Percentiles rank a stretch among this genome's conserved stretches.
These are phyloP conservation scores for Lysiphlebus fabarum DNA, from an alignment of 1,140 invertebrate species.

Conservation along the genomic window DNA sequence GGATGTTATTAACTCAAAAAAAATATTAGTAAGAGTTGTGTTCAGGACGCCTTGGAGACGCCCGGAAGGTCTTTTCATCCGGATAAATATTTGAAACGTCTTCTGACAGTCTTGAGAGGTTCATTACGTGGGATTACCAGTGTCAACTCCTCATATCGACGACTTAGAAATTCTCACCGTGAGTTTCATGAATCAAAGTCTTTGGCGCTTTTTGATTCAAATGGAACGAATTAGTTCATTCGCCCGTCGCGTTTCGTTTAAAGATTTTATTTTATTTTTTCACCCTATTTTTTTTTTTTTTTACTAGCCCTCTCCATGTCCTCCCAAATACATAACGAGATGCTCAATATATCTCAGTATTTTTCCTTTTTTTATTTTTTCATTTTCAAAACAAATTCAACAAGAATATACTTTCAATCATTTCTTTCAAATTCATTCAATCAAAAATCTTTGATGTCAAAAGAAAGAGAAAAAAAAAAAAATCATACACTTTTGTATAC, in stretches of 20 bases:
- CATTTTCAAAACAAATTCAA: too few relatives aligned
- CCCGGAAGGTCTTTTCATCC: slow-evolving; percentile 24
- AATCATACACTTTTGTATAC: too few relatives aligned
- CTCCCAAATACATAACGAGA: too few relatives aligned
- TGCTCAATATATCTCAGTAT: too few relatives aligned
- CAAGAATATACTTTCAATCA: too few relatives aligned
- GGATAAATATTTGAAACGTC: slow-evolving; percentile 30
- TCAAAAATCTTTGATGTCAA: too few relatives aligned
- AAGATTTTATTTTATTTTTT: too few relatives aligned
- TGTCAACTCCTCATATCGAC: slow-evolving; percentile 27
- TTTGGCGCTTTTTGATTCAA: slow-evolving; percentile 23
- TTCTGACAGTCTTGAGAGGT: slow-evolving; percentile 30
- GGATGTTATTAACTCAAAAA: slow-evolving; percentile 26
- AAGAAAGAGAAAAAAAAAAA: too few relatives aligned
- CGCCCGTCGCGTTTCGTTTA: not conserved
- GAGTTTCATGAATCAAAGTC: slow-evolving; percentile 25
- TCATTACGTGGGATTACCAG: slow-evolving; percentile 32
- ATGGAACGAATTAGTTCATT: slow-evolving; percentile 28
- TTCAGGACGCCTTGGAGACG: slow-evolving; percentile 15
- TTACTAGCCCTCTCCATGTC: too few relatives aligned
- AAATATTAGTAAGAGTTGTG: slow-evolving; percentile 5
- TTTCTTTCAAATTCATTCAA: too few relatives aligned
- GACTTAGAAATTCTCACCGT: slow-evolving; percentile 27
- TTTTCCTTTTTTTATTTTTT: too few relatives aligned
- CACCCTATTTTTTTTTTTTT: too few relatives aligned